Conservation (phyloP, 1,140 invertebrate genomes). For the Drosophila parvula region DNA sequence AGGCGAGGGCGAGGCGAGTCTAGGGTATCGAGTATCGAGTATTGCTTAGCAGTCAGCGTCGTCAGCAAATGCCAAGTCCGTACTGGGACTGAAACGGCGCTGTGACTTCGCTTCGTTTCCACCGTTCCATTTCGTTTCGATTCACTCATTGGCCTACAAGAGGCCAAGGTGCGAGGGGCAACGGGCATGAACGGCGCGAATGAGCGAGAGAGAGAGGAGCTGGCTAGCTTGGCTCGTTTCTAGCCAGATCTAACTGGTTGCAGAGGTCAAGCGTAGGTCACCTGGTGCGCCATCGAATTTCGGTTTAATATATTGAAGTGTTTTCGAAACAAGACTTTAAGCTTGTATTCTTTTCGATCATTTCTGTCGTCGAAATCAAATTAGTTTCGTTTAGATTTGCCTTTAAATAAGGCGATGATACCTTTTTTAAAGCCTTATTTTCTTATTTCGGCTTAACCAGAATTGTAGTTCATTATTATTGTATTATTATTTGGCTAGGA, state of each 20-base stretch:
- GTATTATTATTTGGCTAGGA: too few species aligned
- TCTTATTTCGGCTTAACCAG: too few species aligned
- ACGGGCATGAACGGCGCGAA: not conserved
- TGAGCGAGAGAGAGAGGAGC: conserved; percentile 5
- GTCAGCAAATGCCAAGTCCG: conserved; percentile 77
- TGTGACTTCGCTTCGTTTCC: conserved; percentile 70
- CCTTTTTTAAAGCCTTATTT: too few species aligned
- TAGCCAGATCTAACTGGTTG: conserved; percentile 8
- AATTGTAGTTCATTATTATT: too few species aligned
- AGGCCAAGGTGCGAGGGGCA: not conserved
- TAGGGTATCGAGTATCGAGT: not conserved
- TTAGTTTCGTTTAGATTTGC: too few species aligned
- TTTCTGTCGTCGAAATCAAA: too few species aligned
- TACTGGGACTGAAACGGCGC: conserved; percentile 78
- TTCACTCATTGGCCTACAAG: conserved; percentile 17
- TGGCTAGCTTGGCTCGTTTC: conserved; percentile 12
- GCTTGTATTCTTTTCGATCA: too few species aligned
- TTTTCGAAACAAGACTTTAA: not conserved
- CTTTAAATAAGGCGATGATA: too few species aligned
- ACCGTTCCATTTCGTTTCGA: conserved; percentile 73
- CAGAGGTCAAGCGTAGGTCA: conserved; percentile 27
- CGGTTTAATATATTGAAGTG: not conserved
- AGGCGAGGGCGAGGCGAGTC: not conserved
- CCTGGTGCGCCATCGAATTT: not conserved
- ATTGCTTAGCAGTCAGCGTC: conserved; percentile 62